Conservation (phyloP, 2,888 invertebrate genomes). For the Calameuta idolon region DNA sequence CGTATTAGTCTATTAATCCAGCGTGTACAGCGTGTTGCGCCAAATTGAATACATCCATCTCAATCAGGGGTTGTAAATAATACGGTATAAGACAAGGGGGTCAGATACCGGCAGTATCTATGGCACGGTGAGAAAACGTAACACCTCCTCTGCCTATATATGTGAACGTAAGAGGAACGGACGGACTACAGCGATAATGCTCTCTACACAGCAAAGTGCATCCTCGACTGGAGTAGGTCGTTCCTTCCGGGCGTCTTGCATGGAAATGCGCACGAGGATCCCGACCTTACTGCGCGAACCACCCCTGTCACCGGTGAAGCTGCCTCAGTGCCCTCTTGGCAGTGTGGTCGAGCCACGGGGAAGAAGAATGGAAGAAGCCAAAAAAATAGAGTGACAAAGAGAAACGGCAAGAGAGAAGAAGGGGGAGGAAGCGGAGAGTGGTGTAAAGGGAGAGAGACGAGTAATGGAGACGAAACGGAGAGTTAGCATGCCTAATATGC, state of each 20-base stretch:
- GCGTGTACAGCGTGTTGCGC: neutral
- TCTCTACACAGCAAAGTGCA: constrained; percentile 2
- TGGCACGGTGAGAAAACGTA: neutral
- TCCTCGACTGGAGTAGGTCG: constrained; percentile 17
- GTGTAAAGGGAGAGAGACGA: neutral
- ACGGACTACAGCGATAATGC: neutral
- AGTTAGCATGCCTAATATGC: constrained; percentile 14
- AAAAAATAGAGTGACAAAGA: neutral
- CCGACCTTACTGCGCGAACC: neutral
- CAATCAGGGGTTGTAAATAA: neutral
- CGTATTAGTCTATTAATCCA: neutral
- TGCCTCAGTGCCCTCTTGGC: neutral
- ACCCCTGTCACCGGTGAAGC: neutral
- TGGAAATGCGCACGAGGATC: constrained; percentile 18
- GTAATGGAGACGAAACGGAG: neutral
- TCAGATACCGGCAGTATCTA: neutral
- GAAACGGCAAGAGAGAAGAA: neutral
- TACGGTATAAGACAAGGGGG: neutral
- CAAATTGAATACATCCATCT: neutral
- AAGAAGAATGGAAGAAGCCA: neutral
- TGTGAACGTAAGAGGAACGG: neutral
- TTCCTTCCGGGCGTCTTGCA: constrained; percentile 14
- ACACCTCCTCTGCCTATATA: neutral
- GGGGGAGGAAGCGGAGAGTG: neutral
- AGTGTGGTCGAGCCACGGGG: neutral